Evolutionary conservation across 2,797 vertebrate genomes (phyloP).

Genomic region (Mormyrus proboscirostris): DNA sequence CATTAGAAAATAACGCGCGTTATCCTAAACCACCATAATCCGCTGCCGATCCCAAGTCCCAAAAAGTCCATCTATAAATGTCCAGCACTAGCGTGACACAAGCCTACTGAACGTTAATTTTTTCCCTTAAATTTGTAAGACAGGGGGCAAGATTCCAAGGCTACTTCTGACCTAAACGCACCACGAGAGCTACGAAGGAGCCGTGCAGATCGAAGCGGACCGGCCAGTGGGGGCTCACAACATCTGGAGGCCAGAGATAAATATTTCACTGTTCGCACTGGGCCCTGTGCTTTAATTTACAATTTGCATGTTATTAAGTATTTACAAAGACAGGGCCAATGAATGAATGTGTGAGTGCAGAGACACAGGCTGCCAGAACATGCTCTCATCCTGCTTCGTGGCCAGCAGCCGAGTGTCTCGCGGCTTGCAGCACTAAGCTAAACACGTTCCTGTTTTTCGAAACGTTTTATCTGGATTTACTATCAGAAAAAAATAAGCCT

Average conservation of each 20-base stretch:
- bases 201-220: neutral
- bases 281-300: neutral
- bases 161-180: neutral
- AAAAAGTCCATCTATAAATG: neutral
- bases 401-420: neutral
- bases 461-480: neutral
- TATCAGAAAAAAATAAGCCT: neutral
- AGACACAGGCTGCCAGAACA: neutral
- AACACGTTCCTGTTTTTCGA: constrained; percentile 10
- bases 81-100: neutral
- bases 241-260: constrained; percentile 10
- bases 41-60: neutral
- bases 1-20: neutral
- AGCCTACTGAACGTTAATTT: neutral
- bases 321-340: neutral
- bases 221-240: neutral
- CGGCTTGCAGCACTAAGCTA: neutral
- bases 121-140: constrained; percentile 6
- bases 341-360: neutral
- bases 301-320: neutral
- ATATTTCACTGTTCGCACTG: neutral
- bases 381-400: neutral
- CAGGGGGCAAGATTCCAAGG: neutral
- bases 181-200: neutral
- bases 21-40: neutral